Base-by-base conservation (phyloP, 35 echinoderm and acorn worm genomes). In the Chiridota heheva region DNA sequence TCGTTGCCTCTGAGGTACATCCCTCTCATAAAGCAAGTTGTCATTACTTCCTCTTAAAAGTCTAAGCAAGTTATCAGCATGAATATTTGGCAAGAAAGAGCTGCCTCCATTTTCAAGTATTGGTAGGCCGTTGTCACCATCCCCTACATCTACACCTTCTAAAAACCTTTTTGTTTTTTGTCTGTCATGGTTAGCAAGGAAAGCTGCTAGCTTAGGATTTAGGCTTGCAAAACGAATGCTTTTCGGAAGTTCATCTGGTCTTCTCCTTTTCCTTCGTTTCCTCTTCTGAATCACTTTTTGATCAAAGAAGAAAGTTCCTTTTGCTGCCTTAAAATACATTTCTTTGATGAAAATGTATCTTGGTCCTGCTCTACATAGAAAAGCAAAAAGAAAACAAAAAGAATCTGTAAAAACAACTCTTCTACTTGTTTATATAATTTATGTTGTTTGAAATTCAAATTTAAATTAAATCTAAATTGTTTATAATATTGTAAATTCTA, bases 161-260 rank as follows among this genome's bases (percentile, higher is more conserved):
- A 69, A 72, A 17, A 70, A 38, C 41, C 76, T 63, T 49, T 80
- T 83, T n/a, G 78, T 65, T 42, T 82, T 87, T 26, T 87, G 88
- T 59, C 89, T 76, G 42, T 98, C 95, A 58, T 91, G 95, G 44
- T 86, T 91, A 3, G 70, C 75, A 42, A 98, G 83, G 57, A 92
- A 98, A 3, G 95, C 95, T 35, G 95, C 95, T 6, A 98, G 64
- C 3, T 81, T 80, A 42, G 95, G 89, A 36, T 91, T 91, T 17
- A 98, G 81, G 59, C 90, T 91, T 44, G 95, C 95, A 86, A 98
- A 98, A 8, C 95, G 84, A 1, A 98, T 56, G 45, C 82, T 98
- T 36, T 85, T 58, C 3, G 95, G 95, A 31, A 92, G 80, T 42
- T 91, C 85, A 31, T 88, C 80, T 28, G 88, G 95, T 32, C 73